Evolutionary conservation across 2,888 invertebrate genomes (phyloP), one percentile per base, ranked within the genome.

Genomic region (Lissocephala sabroskyi): DNA sequence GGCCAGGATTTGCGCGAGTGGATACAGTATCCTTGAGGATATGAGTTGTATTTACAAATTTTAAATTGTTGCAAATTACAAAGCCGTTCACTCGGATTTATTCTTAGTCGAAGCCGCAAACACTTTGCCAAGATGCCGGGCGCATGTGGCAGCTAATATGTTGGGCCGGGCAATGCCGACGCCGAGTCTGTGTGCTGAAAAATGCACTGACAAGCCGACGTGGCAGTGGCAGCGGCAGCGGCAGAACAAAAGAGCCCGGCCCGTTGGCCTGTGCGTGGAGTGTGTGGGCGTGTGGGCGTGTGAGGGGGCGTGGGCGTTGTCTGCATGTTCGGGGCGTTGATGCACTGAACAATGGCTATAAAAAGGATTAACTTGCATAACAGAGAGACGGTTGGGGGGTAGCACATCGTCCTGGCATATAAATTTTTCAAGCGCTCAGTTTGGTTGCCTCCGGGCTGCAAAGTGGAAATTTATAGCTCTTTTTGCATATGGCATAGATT

Each of bases 331-430:
- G 48, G 39, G 42, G 65, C 62, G 61, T 73, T 68, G 68, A 68
- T 76, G 68, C 62, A 70, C 74, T 62, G 77, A 68, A 68, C 68
- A 68, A 68, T 68, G 62, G 76, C 76, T 73, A 68, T 68, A 68
- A 68, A 68, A 68, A 68, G 68, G 76, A 68, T 68, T 70, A 70
- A 76, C 68, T 70, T 76, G 68, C 68, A 76, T 74, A 70, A 76
- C 77, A 70, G 76, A 76, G 63, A 57, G 30, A 19, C 16, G 41
- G 19, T n/a, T 3, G n/a, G n/a, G 1, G 19, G 7, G 23, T 5
- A 23, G 4, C 23, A 23, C 23, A 23, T 35, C 13, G n/a, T 16
- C 10, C 61, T 56, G 66, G 59, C 53, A 62, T 65, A 68, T 68
- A 68, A 68, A 76, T 76, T 68, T 68, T 40, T 47, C 74, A 59